Conservation (phyloP, 2,888 invertebrate species). For the Patella ulyssiponensis region DNA sequence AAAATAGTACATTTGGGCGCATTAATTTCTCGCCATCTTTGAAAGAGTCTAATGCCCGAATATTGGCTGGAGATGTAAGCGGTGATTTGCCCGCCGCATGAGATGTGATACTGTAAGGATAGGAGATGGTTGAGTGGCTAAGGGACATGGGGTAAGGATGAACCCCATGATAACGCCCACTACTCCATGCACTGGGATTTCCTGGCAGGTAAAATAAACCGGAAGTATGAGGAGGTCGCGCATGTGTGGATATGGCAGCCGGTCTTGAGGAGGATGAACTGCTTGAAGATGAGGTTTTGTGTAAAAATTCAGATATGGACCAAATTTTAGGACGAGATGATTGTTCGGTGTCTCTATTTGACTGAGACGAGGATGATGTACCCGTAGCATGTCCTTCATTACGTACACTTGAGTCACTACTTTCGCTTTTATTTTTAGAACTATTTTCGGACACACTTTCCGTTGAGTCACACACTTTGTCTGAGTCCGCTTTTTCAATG, state of each 20-base stretch:
- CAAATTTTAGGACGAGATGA: constrained; percentile 56
- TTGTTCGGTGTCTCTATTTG: background rate
- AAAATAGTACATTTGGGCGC: constrained; percentile 54
- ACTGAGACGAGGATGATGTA: background rate
- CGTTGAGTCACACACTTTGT: constrained; percentile 15
- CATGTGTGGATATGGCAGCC: constrained; percentile 36
- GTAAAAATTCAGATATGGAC: constrained; percentile 59
- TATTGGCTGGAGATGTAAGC: constrained; percentile 35
- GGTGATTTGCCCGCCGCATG: constrained; percentile 48
- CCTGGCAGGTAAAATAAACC: constrained; percentile 53
- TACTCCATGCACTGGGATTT: constrained; percentile 44
- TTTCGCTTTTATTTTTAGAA: constrained; percentile 10
- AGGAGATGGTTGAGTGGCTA: constrained; percentile 62
- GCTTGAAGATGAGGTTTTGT: constrained; percentile 33
- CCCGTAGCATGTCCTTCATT: background rate
- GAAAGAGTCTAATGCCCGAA: constrained; percentile 17
- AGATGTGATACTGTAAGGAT: constrained; percentile 60
- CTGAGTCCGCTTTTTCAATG: constrained; percentile 1
- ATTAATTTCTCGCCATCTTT: constrained; percentile 23
- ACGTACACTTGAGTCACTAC: background rate
- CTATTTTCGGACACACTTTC: constrained; percentile 14
- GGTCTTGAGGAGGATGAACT: constrained; percentile 33
- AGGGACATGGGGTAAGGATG: constrained; percentile 54
- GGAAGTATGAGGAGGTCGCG: constrained; percentile 29
- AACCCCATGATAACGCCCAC: constrained; percentile 51